A percentile compares a stretch with the other conserved stretches of the same genome.
These are phyloP conservation scores for Ellobium chinense DNA, from an alignment of 2,888 invertebrate genomes.

Conservation along the genomic window DNA sequence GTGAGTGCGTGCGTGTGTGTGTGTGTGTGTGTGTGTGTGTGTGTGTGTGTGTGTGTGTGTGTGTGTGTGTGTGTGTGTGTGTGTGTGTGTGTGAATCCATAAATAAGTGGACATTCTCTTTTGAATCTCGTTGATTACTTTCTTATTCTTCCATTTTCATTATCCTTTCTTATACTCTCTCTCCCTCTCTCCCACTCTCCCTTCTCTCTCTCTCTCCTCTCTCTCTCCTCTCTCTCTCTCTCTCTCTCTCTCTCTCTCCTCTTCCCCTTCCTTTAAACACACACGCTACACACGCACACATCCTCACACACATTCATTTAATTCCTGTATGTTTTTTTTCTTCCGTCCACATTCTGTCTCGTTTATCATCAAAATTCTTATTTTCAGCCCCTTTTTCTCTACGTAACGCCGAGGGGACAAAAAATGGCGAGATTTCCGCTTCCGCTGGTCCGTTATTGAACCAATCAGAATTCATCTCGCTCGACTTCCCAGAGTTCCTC, in stretches of 20 bases:
- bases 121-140: too few species aligned
- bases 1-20: too few species aligned
- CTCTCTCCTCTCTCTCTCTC: neutral
- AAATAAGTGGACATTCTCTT: too few species aligned
- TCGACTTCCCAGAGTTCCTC: constrained; percentile 17
- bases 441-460: constrained; percentile 33
- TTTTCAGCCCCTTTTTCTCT: neutral
- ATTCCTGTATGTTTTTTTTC: neutral
- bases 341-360: neutral
- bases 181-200: too few species aligned
- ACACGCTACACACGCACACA: neutral
- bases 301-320: neutral
- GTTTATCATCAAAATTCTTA: neutral
- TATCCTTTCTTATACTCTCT: too few species aligned
- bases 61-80: too few species aligned
- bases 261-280: neutral
- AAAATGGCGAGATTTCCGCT: constrained; percentile 35
- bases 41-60: too few species aligned
- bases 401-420: constrained; percentile 1
- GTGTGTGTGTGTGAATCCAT: too few species aligned
- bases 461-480: constrained; percentile 41
- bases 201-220: neutral
- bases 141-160: too few species aligned
- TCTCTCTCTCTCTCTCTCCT: neutral
- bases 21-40: too few species aligned